A percentile compares a stretch with the other conserved stretches of the same genome.
Evolutionary conservation across 2,888 invertebrate species (phyloP).

Genomic region (Physocephala rufipes): DNA sequence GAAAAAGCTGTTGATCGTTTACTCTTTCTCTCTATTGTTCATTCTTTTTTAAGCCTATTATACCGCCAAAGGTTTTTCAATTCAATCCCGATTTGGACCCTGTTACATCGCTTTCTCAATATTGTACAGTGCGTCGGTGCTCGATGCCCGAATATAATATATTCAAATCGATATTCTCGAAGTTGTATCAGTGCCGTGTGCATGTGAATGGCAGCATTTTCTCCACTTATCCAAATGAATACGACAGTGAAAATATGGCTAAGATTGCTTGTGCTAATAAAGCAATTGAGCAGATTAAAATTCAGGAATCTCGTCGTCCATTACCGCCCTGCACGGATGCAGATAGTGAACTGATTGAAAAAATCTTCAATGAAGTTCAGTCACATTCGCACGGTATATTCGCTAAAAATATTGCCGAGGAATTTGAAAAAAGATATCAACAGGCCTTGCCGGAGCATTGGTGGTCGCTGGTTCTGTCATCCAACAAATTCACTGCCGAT

Average conservation of each 20-base stretch:
- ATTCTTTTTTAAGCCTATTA: constrained; percentile 43
- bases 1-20: too few species aligned
- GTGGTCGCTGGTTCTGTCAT: constrained; percentile 71
- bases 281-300: constrained; percentile 57
- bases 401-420: constrained; percentile 69
- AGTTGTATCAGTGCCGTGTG: constrained; percentile 55
- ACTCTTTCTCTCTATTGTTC: constrained; percentile 20
- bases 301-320: constrained; percentile 52
- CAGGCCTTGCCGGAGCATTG: constrained; percentile 78
- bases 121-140: constrained; percentile 54
- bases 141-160: constrained; percentile 54
- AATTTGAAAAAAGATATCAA: constrained; percentile 71
- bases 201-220: constrained; percentile 54
- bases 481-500: constrained; percentile 66
- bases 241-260: constrained; percentile 53
- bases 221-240: constrained; percentile 62
- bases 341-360: constrained; percentile 56
- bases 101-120: constrained; percentile 52
- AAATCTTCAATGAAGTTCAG: constrained; percentile 57
- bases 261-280: constrained; percentile 55
- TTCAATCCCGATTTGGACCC: constrained; percentile 55
- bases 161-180: constrained; percentile 50
- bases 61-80: constrained; percentile 50
- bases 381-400: constrained; percentile 70
- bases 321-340: constrained; percentile 54